phyloP scores from a whole-genome alignment of 2,113 vertebrate species.

The Sinocyclocheilus anophthalmus region DNA sequence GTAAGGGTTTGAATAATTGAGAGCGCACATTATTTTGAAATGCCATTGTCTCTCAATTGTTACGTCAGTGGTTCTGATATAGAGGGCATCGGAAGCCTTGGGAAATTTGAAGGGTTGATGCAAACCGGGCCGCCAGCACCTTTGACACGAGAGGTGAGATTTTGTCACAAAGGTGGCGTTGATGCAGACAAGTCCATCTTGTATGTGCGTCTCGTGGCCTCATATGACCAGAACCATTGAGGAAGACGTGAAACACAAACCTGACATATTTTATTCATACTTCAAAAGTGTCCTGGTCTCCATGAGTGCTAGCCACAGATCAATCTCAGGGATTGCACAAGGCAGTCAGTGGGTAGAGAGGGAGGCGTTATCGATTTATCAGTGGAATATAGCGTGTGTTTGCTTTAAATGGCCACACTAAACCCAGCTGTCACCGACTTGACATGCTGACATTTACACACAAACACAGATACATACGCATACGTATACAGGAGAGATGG shows the following conservation, averaged over 20 bases:
- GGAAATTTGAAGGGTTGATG: slow-evolving; percentile 70
- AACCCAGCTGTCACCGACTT: slow-evolving; percentile 73
- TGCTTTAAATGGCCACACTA: slow-evolving; percentile 75
- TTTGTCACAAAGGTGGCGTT: slow-evolving; percentile 38
- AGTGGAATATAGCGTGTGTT: slow-evolving; percentile 74
- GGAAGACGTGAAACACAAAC: slow-evolving; percentile 67
- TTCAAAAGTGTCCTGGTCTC: slow-evolving; percentile 69
- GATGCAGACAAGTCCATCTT: slow-evolving; percentile 39
- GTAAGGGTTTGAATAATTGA: slow-evolving; percentile 74
- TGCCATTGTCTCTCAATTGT: slow-evolving; percentile 68
- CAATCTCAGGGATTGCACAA: slow-evolving; percentile 74
- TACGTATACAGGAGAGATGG: slow-evolving; percentile 33
- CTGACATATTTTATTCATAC: slow-evolving; percentile 79
- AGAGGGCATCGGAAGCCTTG: slow-evolving; percentile 70
- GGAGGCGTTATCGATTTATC: slow-evolving; percentile 75
- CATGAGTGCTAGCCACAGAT: slow-evolving; percentile 71
- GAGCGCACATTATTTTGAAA: slow-evolving; percentile 74
- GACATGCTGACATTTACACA: slow-evolving; percentile 65
- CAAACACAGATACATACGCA: slow-evolving; percentile 44
- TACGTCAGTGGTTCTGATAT: slow-evolving; percentile 71
- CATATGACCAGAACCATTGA: slow-evolving; percentile 51
- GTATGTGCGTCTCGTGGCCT: slow-evolving; percentile 32
- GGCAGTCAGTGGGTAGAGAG: slow-evolving; percentile 69
- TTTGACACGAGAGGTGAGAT: slow-evolving; percentile 44
- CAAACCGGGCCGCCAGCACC: slow-evolving; percentile 9